Conservation (phyloP, 2,113 vertebrate genomes). For the Nasalis larvatus region DNA sequence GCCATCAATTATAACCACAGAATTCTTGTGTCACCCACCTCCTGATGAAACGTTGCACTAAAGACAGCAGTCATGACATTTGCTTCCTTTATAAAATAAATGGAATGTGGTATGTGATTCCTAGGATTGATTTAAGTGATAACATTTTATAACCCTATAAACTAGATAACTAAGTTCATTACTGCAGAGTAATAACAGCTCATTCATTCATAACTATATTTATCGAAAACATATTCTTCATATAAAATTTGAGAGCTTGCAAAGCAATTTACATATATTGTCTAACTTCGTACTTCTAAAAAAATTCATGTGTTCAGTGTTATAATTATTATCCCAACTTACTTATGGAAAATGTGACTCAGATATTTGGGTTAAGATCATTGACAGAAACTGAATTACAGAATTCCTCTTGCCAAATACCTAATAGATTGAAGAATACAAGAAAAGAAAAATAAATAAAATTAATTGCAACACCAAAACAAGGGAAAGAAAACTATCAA, state of each 20-base stretch:
- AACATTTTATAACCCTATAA: not conserved
- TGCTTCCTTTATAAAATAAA: not conserved
- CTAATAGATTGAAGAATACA: not conserved
- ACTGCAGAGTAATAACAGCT: not conserved
- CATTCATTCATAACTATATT: conserved; percentile 55
- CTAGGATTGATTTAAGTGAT: not conserved
- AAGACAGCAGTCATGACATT: not conserved
- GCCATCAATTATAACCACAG: not conserved
- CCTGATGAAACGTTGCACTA: not conserved
- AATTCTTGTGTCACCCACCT: not conserved
- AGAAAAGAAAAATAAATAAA: not conserved
- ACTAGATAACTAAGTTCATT: conserved; percentile 18
- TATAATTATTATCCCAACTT: conserved; percentile 15
- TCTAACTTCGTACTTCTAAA: conserved; percentile 31
- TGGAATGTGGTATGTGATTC: not conserved
- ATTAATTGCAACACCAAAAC: not conserved
- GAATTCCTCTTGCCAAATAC: not conserved
- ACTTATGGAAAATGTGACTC: not conserved
- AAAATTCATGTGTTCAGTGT: not conserved
- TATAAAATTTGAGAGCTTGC: conserved; percentile 22
- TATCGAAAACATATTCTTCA: conserved; percentile 42
- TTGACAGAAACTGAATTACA: not conserved
- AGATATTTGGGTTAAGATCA: conserved; percentile 1
- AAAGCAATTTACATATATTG: conserved; percentile 61
- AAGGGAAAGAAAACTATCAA: not conserved